phyloP scores from a whole-genome alignment of 2,113 vertebrate genomes.

The Nannospalax galili region DNA sequence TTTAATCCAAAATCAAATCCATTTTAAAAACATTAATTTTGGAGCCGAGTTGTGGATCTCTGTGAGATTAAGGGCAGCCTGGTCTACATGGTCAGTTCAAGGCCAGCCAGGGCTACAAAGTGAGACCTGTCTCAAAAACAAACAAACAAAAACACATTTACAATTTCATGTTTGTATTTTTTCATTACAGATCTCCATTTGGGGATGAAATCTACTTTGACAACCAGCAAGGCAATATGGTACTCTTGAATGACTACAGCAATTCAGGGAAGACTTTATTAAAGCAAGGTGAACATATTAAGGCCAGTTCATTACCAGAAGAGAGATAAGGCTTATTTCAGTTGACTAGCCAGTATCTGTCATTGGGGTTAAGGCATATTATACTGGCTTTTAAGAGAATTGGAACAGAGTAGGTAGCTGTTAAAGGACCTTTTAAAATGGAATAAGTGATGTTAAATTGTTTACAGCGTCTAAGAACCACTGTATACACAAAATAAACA shows the following conservation, averaged over 20 bases:
- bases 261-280: slow-evolving; percentile 31
- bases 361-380: not conserved
- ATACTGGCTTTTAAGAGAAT: slow-evolving; percentile 24
- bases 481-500: slow-evolving; percentile 61
- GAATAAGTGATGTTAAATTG: not conserved
- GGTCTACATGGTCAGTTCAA: too few relatives aligned
- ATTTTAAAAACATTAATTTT: not conserved
- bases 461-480: slow-evolving; percentile 44
- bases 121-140: too few relatives aligned
- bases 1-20: not conserved
- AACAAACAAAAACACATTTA: too few relatives aligned
- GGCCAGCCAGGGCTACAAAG: too few relatives aligned
- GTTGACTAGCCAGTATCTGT: not conserved
- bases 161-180: slow-evolving; percentile 21
- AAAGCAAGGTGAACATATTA: not conserved
- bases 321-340: not conserved
- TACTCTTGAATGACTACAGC: not conserved
- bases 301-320: not conserved
- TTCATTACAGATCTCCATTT: slow-evolving; percentile 48
- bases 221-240: slow-evolving; percentile 6
- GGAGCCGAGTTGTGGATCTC: too few relatives aligned
- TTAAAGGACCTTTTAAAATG: slow-evolving; percentile 54
- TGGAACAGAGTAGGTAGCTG: not conserved
- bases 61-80: too few relatives aligned
- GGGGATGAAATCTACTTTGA: not conserved